These are phyloP conservation scores for Pangasius sanitwongsei DNA, from an alignment of 2,797 vertebrate species.

Conservation along the genomic window DNA sequence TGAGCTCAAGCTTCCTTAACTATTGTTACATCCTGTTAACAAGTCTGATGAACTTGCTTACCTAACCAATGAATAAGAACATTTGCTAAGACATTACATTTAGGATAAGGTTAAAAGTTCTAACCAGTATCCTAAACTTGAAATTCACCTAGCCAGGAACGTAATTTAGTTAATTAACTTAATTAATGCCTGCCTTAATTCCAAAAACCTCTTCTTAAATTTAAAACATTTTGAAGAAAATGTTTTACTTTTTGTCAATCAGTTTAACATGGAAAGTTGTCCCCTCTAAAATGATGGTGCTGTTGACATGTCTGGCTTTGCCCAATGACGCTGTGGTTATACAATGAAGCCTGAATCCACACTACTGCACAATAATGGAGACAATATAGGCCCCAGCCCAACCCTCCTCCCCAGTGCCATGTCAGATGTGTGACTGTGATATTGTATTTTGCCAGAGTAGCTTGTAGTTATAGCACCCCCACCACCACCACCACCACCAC, in stretches of 20 bases:
- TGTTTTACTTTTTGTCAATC: neutral
- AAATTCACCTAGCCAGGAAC: neutral
- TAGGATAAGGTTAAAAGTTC: neutral
- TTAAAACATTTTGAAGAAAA: neutral
- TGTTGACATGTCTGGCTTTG: neutral
- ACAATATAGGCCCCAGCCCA: neutral
- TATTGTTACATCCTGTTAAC: too few species aligned
- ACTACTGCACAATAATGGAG: neutral
- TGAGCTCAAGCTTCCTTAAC: too few species aligned
- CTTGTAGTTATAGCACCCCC: neutral
- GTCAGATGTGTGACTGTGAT: neutral
- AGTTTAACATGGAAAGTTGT: neutral
- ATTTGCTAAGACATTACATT: too few species aligned
- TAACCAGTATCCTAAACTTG: neutral
- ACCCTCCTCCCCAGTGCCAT: neutral
- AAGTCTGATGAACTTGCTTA: neutral
- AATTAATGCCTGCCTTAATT: neutral
- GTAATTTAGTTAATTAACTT: neutral
- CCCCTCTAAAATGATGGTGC: neutral
- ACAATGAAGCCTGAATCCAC: neutral
- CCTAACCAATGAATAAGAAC: too few species aligned
- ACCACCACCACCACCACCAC: neutral
- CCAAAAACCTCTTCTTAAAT: neutral
- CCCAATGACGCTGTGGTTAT: neutral
- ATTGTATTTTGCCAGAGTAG: neutral